These are phyloP conservation scores for Drosophila atripex DNA, from an alignment of 2,888 invertebrate species.

Conservation along the genomic window DNA sequence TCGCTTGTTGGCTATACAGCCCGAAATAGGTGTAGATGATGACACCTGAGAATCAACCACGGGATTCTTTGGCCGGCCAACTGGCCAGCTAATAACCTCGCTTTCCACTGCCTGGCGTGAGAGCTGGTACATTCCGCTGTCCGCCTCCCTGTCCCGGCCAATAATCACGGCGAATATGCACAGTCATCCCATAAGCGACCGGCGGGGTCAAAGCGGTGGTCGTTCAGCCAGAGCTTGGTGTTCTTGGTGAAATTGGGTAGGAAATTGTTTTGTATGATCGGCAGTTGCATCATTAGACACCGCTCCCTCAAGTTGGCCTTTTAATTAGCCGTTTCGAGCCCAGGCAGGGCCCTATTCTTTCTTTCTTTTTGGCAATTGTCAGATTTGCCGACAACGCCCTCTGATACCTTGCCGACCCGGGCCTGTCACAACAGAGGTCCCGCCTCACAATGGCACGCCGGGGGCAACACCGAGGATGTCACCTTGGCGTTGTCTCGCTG, in stretches of 20 bases:
- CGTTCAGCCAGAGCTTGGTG: conserved; percentile 19
- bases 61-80: conserved; percentile 36
- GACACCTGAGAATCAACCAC: conserved; percentile 80
- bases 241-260: conserved; percentile 71
- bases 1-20: conserved; percentile 47
- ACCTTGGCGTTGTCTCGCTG: conserved; percentile 28
- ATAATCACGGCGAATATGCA: conserved; percentile 81
- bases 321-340: conserved; percentile 23
- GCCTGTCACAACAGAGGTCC: conserved; percentile 64
- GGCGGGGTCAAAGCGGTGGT: conserved; percentile 69
- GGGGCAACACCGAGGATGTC: conserved; percentile 40
- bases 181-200: conserved; percentile 81
- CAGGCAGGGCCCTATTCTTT: conserved; percentile 4
- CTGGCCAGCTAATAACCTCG: conserved; percentile 63
- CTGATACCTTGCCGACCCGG: conserved; percentile 48
- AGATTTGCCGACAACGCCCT: conserved; percentile 56
- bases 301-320: conserved; percentile 19
- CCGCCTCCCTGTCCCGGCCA: conserved; percentile 62
- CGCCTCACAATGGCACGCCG: conserved; percentile 56
- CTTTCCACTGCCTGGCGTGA: conserved; percentile 65
- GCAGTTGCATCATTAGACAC: conserved; percentile 59
- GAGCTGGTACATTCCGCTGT: conserved; percentile 39
- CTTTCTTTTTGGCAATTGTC: conserved; percentile 56
- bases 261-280: conserved; percentile 60
- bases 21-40: conserved; percentile 80